phyloP scores from a whole-genome alignment of 2,797 vertebrate species.

The Eulemur albifrons region DNA sequence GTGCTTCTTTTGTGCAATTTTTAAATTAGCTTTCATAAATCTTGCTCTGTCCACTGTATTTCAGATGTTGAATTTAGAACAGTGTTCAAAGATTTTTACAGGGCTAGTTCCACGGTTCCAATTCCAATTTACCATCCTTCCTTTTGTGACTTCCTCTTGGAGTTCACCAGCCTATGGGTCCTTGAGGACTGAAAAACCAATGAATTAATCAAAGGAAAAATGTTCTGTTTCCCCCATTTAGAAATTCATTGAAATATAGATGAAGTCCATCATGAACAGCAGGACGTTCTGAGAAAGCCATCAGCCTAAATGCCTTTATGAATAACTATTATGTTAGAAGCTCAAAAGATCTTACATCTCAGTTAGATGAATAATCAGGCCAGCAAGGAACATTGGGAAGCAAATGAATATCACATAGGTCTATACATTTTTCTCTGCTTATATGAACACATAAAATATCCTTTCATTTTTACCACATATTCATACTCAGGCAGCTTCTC shows the following conservation, averaged over 20 bases:
- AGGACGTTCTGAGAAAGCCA: constrained; percentile 48
- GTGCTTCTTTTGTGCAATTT: background rate
- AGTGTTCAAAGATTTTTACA: constrained; percentile 16
- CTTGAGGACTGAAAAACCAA: constrained; percentile 52
- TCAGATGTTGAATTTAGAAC: constrained; percentile 29
- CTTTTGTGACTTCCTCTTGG: constrained; percentile 40
- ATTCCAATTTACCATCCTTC: constrained; percentile 28
- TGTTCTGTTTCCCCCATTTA: constrained; percentile 61
- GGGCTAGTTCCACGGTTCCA: background rate
- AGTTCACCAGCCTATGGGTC: constrained; percentile 44
- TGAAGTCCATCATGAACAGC: constrained; percentile 54
- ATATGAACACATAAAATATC: background rate
- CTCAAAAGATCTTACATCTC: constrained; percentile 52
- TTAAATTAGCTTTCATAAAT: constrained; percentile 37
- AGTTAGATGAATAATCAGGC: constrained; percentile 56
- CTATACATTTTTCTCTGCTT: background rate
- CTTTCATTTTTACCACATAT: background rate
- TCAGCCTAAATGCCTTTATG: constrained; percentile 63
- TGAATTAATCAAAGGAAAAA: constrained; percentile 71
- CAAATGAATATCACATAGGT: background rate
- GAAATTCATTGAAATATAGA: constrained; percentile 74
- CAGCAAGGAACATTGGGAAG: background rate
- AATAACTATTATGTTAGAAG: constrained; percentile 55
- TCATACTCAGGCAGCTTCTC: background rate
- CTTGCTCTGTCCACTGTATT: background rate